Base-by-base conservation (phyloP, 1,140 invertebrate genomes). In the Ephestia elutella region DNA sequence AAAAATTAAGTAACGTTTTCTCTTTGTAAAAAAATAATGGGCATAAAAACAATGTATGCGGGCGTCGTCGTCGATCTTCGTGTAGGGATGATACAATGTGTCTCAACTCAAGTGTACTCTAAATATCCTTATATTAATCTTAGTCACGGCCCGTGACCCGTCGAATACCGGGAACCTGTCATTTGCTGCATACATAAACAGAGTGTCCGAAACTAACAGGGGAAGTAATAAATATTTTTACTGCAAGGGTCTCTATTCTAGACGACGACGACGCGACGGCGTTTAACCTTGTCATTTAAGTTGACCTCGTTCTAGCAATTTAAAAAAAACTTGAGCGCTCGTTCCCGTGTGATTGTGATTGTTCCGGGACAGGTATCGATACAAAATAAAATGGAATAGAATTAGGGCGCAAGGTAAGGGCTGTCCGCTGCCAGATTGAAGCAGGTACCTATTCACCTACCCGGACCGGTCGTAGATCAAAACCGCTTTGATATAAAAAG, bases 291-390 rank as follows among this genome's bases (percentile, higher is more conserved):
- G 18, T 19, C 28, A 65, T 60, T 63, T 17, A 25, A 49, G 49
- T 49, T 71, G 70, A 76, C 70, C 74, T 66, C 69, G 62, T 66
- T 65, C 68, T 48, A 56, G 32, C 50, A 30, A 48, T 25, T 48
- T 49, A 63, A 56, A 65, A 63, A 56, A 53, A 11, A n/a, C 7
- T 11, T 20, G 21, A 21, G 1, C 13, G 21, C 38, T 53, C 53
- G 63, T 84, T 86, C 78, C 80, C 80, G 74, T 80, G 80, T 80
- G 80, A 87, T 82, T 80, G 80, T 80, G 80, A 87, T 82, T 78
- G 77, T 79, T 74, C 63, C 67, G 61, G 55, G 65, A 61, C 75
- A 79, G 75, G 76, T 80, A 78, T 76, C 66, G 60, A 55, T 25
- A 59, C 58, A 66, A 70, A 62, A 75, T 68, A 73, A 71, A 75